Evolutionary conservation across 1,140 invertebrate genomes (phyloP).

Genomic region (Drosophila repletoides): DNA sequence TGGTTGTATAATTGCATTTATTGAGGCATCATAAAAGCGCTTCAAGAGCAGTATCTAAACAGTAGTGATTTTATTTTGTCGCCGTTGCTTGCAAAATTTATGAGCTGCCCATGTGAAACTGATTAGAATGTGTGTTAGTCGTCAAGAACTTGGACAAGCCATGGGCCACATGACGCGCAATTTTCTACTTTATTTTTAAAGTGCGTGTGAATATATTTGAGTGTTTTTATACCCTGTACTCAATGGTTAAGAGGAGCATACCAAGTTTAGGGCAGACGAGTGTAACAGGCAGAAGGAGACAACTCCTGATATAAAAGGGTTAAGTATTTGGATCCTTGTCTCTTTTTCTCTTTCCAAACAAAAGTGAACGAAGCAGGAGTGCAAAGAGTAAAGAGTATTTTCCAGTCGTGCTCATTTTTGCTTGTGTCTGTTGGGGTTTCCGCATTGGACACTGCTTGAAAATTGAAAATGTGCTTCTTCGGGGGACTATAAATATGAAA

Average conservation of each 20-base stretch:
- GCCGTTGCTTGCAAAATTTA: constrained; percentile 62
- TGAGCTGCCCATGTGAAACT: constrained; percentile 75
- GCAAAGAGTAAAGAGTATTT: too few relatives aligned
- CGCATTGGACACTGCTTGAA: constrained; percentile 27
- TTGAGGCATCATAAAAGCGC: constrained; percentile 66
- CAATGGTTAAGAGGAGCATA: too few relatives aligned
- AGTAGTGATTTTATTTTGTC: constrained; percentile 74
- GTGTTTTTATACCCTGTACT: too few relatives aligned
- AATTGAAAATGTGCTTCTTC: constrained; percentile 13
- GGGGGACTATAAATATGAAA: constrained; percentile 66
- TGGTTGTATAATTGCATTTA: constrained; percentile 77
- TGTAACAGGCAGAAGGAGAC: too few relatives aligned
- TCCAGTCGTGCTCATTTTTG: background rate
- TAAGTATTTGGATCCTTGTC: too few relatives aligned
- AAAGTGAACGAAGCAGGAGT: too few relatives aligned
- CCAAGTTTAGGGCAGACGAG: too few relatives aligned
- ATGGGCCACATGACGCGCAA: constrained; percentile 46
- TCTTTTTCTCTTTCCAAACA: too few relatives aligned
- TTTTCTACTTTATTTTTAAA: constrained; percentile 41
- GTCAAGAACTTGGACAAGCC: constrained; percentile 29
- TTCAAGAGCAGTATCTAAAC: constrained; percentile 77
- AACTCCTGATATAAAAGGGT: too few relatives aligned
- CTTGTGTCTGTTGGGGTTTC: constrained; percentile 10
- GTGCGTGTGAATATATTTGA: background rate
- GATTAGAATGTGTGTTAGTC: constrained; percentile 51